Evolutionary conservation across 2,888 invertebrate genomes (phyloP), one percentile per base, ranked within the genome.

Genomic region (Lomographa bimaculata): DNA sequence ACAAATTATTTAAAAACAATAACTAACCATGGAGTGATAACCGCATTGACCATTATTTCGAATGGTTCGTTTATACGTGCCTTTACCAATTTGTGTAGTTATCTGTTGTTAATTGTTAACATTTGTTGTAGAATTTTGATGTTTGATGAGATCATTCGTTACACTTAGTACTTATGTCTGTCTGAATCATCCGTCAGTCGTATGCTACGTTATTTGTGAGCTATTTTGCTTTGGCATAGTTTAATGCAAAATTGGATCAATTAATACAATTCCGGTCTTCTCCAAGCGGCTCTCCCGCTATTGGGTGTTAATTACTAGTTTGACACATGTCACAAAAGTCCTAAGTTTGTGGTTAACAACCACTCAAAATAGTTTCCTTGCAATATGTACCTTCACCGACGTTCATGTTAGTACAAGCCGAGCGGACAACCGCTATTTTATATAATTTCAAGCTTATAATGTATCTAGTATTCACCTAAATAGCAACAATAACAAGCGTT

Each of bases 41-140:
- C 27, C 36, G 30, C 46, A 42, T 60, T 54, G 54, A 64, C 68
- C 64, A 67, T 69, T 70, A 50, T 57, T 61, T 71, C 63, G 51
- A 36, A 38, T 36, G 39, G 27, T 20, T 39, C 28, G 5, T 34
- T 40, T 40, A 23, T 64, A 51, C 48, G 74, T 78, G 76, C 73
- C 74, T 78, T 73, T 70, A 64, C 53, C 43, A 58, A 50, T 60
- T 66, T 64, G 38, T 48, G 36, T 44, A 35, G 4, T 14, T 50
- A 16, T 26, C 57, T 58, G 57, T 62, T 63, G 59, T 63, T 64
- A 53, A 52, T 64, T 61, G 60, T 71, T 68, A 52, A 45, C 39
- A 50, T 59, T 53, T 55, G 43, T 57, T 59, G 44, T 24, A 24
- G 12, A 33, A 24, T 34, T 34, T 35, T 25, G 20, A 44, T 20